These are phyloP conservation scores for Saturnia pavonia DNA, from an alignment of 2,888 invertebrate genomes.

Conservation along the genomic window DNA sequence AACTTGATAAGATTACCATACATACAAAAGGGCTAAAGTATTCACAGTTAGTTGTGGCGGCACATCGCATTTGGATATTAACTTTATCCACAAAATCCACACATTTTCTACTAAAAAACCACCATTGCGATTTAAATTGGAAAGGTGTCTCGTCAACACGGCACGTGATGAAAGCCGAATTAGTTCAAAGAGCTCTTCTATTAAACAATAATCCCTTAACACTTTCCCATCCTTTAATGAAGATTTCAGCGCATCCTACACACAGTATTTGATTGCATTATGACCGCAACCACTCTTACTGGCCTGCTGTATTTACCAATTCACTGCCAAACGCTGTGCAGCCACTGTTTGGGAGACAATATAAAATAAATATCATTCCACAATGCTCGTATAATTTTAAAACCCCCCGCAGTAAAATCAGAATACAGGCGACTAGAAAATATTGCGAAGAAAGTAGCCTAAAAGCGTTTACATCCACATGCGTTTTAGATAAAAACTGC, in stretches of 20 bases:
- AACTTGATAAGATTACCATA: neutral
- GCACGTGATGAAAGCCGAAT: too few relatives aligned
- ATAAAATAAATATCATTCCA: neutral
- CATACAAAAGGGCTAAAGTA: neutral
- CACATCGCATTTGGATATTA: neutral
- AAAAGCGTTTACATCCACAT: conserved; percentile 26
- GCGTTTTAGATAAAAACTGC: conserved; percentile 35
- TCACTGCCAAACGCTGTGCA: too few relatives aligned
- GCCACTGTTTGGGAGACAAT: neutral
- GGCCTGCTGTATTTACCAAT: too few relatives aligned
- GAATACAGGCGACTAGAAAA: conserved; percentile 20
- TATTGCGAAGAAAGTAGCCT: conserved; percentile 29
- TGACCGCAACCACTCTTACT: neutral
- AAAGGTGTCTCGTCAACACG: too few relatives aligned
- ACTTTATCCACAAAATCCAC: too few relatives aligned
- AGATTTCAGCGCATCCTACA: too few relatives aligned
- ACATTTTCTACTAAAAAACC: too few relatives aligned
- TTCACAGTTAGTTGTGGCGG: neutral
- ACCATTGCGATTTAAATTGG: too few relatives aligned
- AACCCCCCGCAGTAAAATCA: neutral
- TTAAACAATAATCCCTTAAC: too few relatives aligned
- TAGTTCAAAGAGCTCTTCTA: too few relatives aligned
- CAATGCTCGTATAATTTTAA: neutral
- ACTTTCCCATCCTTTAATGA: too few relatives aligned
- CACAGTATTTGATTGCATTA: neutral